phyloP scores from a whole-genome alignment of 2,888 invertebrate species.

The Phortica okadai region DNA sequence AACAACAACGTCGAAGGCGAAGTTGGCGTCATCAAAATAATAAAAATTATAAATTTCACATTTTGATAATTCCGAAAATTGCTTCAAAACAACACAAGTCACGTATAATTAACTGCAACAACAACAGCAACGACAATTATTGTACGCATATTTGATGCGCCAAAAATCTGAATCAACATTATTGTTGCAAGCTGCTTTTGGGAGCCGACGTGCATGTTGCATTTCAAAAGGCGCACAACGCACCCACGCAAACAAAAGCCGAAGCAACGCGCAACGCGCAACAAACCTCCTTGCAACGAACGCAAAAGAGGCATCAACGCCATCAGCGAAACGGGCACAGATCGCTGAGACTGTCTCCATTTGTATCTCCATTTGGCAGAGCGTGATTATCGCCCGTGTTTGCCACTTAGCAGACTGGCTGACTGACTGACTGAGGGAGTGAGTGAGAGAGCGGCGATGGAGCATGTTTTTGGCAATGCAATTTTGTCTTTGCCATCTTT shows the following conservation, averaged over 20 bases:
- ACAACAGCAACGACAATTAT: constrained; percentile 21
- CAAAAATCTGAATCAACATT: constrained; percentile 24
- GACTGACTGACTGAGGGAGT: constrained; percentile 48
- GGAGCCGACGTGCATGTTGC: not conserved
- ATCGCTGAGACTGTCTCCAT: constrained; percentile 37
- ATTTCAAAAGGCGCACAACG: not conserved
- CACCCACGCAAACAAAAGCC: constrained; percentile 2
- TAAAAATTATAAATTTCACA: constrained; percentile 16
- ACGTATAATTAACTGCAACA: constrained; percentile 30
- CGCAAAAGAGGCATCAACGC: constrained; percentile 20
- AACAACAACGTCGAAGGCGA: not conserved
- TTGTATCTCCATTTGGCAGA: constrained; percentile 40
- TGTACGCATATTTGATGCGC: not conserved
- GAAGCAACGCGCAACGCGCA: not conserved
- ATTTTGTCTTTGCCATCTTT: constrained; percentile 21
- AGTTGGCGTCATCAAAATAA: not conserved
- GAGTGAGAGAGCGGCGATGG: not conserved
- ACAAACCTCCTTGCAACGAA: not conserved
- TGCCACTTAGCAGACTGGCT: constrained; percentile 28
- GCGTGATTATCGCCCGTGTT: constrained; percentile 53
- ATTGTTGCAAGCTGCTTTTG: constrained; percentile 10
- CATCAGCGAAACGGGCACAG: constrained; percentile 15
- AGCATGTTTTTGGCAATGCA: constrained; percentile 10
- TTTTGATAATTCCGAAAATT: constrained; percentile 14
- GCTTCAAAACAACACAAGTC: constrained; percentile 18